phyloP scores from a whole-genome alignment of 2,797 vertebrate genomes.

The Eurystomus glaucurus region DNA sequence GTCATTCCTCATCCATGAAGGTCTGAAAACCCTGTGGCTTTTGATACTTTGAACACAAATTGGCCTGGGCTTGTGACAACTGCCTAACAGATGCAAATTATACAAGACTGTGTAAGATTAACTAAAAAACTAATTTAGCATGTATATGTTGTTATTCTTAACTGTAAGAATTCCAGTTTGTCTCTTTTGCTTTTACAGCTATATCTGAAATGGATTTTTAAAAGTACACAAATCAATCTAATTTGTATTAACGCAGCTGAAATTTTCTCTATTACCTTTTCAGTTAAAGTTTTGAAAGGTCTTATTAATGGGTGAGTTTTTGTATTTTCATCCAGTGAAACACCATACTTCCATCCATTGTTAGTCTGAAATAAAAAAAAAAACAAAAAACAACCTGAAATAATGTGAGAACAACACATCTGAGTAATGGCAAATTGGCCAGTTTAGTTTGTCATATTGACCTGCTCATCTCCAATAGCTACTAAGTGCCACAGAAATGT shows the following conservation, averaged over 20 bases:
- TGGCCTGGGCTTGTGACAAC: background rate
- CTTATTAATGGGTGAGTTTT: slow-evolving; percentile 95
- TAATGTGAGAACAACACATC: background rate
- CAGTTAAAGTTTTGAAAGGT: slow-evolving; percentile 93
- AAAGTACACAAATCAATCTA: background rate
- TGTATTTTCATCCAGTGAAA: slow-evolving; percentile 92
- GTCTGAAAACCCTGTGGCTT: background rate
- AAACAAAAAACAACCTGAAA: background rate
- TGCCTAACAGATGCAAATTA: background rate
- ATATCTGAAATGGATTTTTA: background rate
- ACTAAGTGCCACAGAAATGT: background rate
- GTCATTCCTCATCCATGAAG: background rate
- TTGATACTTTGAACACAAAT: background rate
- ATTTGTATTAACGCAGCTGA: background rate
- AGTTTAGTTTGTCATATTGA: background rate
- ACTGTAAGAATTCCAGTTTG: background rate
- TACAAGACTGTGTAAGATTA: background rate
- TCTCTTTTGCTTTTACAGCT: background rate
- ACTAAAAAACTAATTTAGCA: background rate
- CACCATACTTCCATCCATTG: slow-evolving; percentile 95
- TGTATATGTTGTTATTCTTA: background rate
- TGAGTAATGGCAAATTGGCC: background rate
- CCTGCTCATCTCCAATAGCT: background rate
- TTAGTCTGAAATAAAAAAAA: slow-evolving; percentile 85
- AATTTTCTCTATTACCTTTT: slow-evolving; percentile 89